Percentiles rank a stretch among this genome's conserved stretches.
Evolutionary conservation across 2,888 invertebrate genomes (phyloP).

Genomic region (Limulus polyphemus): DNA sequence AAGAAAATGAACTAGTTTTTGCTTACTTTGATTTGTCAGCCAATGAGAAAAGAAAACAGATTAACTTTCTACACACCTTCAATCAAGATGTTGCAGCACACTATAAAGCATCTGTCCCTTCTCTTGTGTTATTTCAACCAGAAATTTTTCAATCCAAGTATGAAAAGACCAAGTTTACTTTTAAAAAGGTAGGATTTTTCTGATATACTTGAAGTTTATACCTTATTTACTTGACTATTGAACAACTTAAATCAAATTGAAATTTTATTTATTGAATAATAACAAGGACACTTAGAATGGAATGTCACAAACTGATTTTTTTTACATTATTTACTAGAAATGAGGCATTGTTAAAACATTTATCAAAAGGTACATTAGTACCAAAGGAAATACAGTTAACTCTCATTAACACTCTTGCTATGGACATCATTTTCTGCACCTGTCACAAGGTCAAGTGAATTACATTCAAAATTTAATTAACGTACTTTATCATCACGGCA

Average conservation of each 20-base stretch:
- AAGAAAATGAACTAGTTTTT: not conserved
- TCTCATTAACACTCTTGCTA: no score
- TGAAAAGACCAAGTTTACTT: slow-evolving; percentile 40
- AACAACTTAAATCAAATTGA: not conserved
- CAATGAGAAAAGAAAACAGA: slow-evolving; percentile 39
- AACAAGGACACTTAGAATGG: no score
- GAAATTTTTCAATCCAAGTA: slow-evolving; percentile 42
- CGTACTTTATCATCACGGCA: no score
- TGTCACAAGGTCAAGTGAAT: no score
- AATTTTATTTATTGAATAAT: no score
- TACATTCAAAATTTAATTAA: no score
- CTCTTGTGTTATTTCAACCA: slow-evolving; percentile 41
- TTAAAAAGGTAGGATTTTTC: slow-evolving; percentile 35
- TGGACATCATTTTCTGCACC: no score
- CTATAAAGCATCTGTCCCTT: slow-evolving; percentile 27
- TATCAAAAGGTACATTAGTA: no score
- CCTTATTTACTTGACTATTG: not conserved
- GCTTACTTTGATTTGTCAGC: slow-evolving; percentile 30
- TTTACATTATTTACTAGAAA: no score
- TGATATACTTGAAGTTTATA: slow-evolving; percentile 1
- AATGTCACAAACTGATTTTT: no score
- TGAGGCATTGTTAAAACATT: no score
- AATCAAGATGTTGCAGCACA: slow-evolving; percentile 32
- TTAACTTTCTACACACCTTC: slow-evolving; percentile 40
- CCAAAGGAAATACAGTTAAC: no score